A percentile compares a stretch with the other conserved stretches of the same genome.
Evolutionary conservation across 2,888 invertebrate species (phyloP).

Genomic region (Caenorhabditis sp.): DNA sequence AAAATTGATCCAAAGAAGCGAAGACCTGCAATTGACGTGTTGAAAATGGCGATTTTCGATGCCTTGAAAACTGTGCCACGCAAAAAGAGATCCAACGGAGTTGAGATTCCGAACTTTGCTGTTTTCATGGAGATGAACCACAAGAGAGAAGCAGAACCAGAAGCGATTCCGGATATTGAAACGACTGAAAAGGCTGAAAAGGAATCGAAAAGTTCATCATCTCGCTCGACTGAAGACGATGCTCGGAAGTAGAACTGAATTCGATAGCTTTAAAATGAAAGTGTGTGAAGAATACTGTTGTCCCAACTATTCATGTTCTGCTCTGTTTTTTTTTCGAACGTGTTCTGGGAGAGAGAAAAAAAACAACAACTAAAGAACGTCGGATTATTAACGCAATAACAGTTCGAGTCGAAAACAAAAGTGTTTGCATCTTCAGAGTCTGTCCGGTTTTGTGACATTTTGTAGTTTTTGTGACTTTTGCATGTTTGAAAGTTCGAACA

Average conservation of each 20-base stretch:
- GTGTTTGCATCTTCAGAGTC: constrained; percentile 3
- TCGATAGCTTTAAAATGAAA: background rate
- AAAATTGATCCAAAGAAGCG: constrained; percentile 58
- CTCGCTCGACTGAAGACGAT: constrained; percentile 18
- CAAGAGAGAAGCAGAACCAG: constrained; percentile 6
- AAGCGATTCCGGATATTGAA: constrained; percentile 7
- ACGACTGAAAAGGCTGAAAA: constrained; percentile 30
- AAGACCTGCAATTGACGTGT: constrained; percentile 43
- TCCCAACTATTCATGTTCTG: too few relatives aligned
- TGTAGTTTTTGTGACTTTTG: background rate
- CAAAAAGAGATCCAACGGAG: constrained; percentile 33
- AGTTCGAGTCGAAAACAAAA: background rate
- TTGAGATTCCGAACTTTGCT: constrained; percentile 16
- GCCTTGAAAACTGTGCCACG: constrained; percentile 22
- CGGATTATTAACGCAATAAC: constrained; percentile 1
- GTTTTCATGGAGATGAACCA: constrained; percentile 37
- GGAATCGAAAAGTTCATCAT: constrained; percentile 24
- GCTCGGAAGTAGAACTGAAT: constrained; percentile 1
- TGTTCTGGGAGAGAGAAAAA: background rate
- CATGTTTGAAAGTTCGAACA: background rate
- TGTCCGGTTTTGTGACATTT: background rate
- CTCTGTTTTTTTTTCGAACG: background rate
- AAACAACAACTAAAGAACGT: background rate
- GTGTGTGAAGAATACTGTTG: too few relatives aligned
- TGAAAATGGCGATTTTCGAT: constrained; percentile 56